A percentile compares a stretch with the other conserved stretches of the same genome.
These are phyloP conservation scores for Sebastes variabilis DNA, from an alignment of 2,797 vertebrate species.

Conservation along the genomic window DNA sequence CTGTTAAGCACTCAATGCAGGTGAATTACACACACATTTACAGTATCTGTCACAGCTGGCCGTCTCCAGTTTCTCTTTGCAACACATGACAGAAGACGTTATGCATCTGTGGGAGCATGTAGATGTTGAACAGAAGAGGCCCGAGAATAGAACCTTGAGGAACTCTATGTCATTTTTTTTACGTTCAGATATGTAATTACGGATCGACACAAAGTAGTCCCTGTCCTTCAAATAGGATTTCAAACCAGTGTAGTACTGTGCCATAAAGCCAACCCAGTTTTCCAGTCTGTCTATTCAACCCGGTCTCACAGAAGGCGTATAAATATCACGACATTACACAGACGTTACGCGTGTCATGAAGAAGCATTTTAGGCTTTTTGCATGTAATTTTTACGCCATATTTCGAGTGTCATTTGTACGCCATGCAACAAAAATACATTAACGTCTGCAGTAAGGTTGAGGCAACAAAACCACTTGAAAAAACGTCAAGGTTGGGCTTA, in stretches of 20 bases:
- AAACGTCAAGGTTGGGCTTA: too few relatives aligned
- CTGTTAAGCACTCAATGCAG: not conserved
- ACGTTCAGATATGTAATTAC: not conserved
- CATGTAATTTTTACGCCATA: too few relatives aligned
- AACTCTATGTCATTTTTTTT: not conserved
- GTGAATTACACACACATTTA: not conserved
- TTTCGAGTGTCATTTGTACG: rapidly evolving
- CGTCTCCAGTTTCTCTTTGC: not conserved
- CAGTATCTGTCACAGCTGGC: not conserved
- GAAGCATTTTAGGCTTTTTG: too few relatives aligned
- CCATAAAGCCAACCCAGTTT: not conserved
- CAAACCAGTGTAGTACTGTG: not conserved
- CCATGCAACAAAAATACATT: too few relatives aligned
- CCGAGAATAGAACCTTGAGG: not conserved
- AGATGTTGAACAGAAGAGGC: not conserved
- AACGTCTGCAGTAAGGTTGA: too few relatives aligned
- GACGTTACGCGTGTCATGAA: rapidly evolving
- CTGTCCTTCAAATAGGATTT: not conserved
- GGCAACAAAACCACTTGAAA: too few relatives aligned
- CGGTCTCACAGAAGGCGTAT: too few relatives aligned
- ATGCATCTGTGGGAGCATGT: not conserved
- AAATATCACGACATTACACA: too few relatives aligned
- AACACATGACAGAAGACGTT: not conserved
- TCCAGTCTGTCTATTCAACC: not conserved
- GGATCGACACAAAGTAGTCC: not conserved